Percentiles rank a stretch among this genome's conserved stretches.
phyloP scores from a whole-genome alignment of 2,797 vertebrate species.

The Amblyraja radiata region DNA sequence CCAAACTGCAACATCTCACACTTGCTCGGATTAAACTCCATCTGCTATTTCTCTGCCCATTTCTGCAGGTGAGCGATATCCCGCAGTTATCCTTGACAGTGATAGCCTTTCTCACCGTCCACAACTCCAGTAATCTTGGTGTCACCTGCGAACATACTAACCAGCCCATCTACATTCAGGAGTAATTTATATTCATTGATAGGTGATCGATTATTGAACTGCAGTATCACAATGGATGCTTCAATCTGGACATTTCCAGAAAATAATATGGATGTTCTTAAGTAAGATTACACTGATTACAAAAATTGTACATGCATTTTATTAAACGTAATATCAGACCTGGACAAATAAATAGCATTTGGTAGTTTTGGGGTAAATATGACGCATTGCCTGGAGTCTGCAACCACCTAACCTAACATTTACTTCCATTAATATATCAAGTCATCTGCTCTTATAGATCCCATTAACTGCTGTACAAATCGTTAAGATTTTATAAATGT shows the following conservation, averaged over 20 bases:
- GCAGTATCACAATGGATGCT: background rate
- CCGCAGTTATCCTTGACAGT: too few species aligned
- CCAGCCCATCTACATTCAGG: too few species aligned
- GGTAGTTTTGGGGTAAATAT: background rate
- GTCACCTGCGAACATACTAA: too few species aligned
- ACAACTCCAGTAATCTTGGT: too few species aligned
- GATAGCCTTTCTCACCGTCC: too few species aligned
- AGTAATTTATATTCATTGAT: background rate
- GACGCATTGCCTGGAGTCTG: background rate
- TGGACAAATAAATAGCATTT: background rate
- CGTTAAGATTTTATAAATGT: background rate
- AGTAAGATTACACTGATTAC: background rate
- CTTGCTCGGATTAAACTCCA: too few species aligned
- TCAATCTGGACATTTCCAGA: slow-evolving; percentile 26
- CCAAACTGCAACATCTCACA: too few species aligned
- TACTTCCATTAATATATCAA: background rate
- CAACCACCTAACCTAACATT: background rate
- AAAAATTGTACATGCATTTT: background rate
- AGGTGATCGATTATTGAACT: background rate
- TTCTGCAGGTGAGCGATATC: too few species aligned
- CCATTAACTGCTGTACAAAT: background rate
- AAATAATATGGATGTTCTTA: background rate
- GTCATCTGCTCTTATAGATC: background rate
- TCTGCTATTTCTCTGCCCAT: too few species aligned
- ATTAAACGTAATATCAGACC: background rate